Evolutionary conservation across 2,113 vertebrate genomes (phyloP), one percentile per base, ranked within the genome.

Genomic region (Atractosteus spatula): DNA sequence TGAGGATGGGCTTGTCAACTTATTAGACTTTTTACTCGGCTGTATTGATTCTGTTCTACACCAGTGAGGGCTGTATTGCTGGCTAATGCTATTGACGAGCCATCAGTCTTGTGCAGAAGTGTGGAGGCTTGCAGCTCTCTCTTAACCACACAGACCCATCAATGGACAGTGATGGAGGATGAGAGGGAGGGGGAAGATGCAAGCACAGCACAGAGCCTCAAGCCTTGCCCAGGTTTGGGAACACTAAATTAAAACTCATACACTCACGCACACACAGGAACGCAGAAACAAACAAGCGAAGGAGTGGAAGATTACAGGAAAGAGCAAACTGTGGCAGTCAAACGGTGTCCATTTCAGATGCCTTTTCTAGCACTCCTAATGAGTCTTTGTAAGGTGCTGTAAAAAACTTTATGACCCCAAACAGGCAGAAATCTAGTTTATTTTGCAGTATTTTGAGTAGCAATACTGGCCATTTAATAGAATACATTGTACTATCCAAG

Each of bases 61-160:
- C 94, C 85, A 88, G 93, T 92, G 93, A 89, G 74, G 92, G 88
- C 94, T 87, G 82, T 95, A 95, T 92, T 95, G 94, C 94, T 93
- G 93, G 94, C 93, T 98, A 98, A 97, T 96, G 95, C 94, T 98
- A 99, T 99, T 94, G 96, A 98, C 85, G 86, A 98, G 93, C 93
- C 93, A 97, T 99, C 95, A 94, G 91, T 96, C 93, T 94, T 93
- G 80, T 80, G 85, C 88, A 94, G 94, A 94, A 92, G 88, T 92
- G 93, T 96, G 92, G 92, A 92, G 92, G 91, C 93, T 94, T 92
- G 92, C 94, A 94, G 92, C 93, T 93, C 90, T 93, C 91, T 93
- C 89, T 3, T 82, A 90, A 90, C 90, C 92, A 88, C 92, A 96
- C 92, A 87, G 79, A 72, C 81, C 88, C 91, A 86, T 91, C 87